Evolutionary conservation across 1,140 invertebrate species (phyloP).

Genomic region (Drosophila pallidifrons): DNA sequence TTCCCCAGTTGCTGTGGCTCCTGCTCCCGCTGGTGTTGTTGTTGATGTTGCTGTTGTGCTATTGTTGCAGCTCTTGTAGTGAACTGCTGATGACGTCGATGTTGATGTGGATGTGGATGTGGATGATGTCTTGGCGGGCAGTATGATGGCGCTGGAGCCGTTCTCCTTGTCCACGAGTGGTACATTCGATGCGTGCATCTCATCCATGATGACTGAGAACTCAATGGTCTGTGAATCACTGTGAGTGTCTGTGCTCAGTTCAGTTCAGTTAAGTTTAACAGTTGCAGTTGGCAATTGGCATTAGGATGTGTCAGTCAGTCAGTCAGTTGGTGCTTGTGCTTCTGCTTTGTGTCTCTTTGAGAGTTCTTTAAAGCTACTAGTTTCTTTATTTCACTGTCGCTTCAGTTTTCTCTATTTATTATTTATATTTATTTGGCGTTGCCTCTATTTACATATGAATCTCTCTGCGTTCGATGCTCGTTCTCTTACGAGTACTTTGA

Average conservation of each 20-base stretch:
- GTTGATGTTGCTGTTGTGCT: constrained; percentile 11
- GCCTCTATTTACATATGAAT: constrained; percentile 31
- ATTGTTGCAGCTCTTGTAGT: constrained; percentile 52
- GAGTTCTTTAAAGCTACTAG: constrained; percentile 18
- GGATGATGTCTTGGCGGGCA: constrained; percentile 45
- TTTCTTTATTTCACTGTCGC: constrained; percentile 4
- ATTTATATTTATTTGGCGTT: constrained; percentile 23
- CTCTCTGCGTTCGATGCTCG: neutral
- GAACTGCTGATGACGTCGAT: constrained; percentile 30
- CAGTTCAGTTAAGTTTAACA: neutral
- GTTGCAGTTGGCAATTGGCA: constrained; percentile 40
- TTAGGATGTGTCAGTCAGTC: constrained; percentile 49
- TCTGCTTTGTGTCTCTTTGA: constrained; percentile 20
- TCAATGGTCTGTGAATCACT: constrained; percentile 12
- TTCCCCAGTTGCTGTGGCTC: constrained; percentile 11
- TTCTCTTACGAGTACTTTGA: constrained; percentile 1
- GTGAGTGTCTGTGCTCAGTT: constrained; percentile 25
- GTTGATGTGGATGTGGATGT: constrained; percentile 8
- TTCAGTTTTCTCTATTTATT: constrained; percentile 10
- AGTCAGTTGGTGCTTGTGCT: constrained; percentile 6
- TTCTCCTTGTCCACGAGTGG: constrained; percentile 63
- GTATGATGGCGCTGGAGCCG: constrained; percentile 50
- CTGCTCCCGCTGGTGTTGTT: neutral
- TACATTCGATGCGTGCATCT: constrained; percentile 53
- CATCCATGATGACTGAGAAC: constrained; percentile 59